Evolutionary conservation across 1,140 invertebrate species (phyloP).

Genomic region (Conus betulinus): DNA sequence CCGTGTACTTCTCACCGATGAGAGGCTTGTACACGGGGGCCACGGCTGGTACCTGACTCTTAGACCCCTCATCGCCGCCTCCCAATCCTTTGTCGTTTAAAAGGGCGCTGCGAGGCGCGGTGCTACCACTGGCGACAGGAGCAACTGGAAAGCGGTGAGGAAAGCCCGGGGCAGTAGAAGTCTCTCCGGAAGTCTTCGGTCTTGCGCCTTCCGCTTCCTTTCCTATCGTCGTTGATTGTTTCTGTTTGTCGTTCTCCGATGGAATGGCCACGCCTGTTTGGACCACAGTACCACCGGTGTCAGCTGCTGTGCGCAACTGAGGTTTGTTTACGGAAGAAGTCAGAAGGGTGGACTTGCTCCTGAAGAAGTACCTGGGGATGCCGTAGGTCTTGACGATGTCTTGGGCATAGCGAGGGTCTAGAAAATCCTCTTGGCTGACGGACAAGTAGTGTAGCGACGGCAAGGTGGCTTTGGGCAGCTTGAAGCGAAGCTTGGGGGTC

Average conservation of each 20-base stretch:
- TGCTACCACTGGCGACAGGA: no score
- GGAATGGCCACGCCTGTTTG: background rate
- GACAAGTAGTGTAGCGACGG: constrained; percentile 29
- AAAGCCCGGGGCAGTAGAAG: background rate
- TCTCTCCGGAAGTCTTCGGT: background rate
- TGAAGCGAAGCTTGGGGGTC: background rate
- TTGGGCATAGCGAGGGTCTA: constrained; percentile 34
- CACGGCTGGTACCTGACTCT: background rate
- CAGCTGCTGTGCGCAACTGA: no score
- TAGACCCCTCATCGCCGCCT: background rate
- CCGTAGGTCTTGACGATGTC: constrained; percentile 35
- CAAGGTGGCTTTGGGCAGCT: constrained; percentile 22
- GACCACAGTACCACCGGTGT: background rate
- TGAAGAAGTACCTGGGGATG: constrained; percentile 34
- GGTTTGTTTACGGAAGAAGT: background rate
- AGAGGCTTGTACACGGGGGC: constrained; percentile 32
- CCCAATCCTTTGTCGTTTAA: background rate
- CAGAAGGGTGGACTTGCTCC: constrained; percentile 37
- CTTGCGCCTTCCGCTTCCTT: background rate
- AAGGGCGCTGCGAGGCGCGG: background rate
- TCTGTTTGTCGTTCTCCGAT: background rate
- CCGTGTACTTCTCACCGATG: constrained; percentile 31
- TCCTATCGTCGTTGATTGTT: background rate
- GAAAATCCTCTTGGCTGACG: constrained; percentile 32
- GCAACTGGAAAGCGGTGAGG: background rate